These are phyloP conservation scores for Leptosomus discolor DNA, from an alignment of 2,113 vertebrate species.

Conservation along the genomic window DNA sequence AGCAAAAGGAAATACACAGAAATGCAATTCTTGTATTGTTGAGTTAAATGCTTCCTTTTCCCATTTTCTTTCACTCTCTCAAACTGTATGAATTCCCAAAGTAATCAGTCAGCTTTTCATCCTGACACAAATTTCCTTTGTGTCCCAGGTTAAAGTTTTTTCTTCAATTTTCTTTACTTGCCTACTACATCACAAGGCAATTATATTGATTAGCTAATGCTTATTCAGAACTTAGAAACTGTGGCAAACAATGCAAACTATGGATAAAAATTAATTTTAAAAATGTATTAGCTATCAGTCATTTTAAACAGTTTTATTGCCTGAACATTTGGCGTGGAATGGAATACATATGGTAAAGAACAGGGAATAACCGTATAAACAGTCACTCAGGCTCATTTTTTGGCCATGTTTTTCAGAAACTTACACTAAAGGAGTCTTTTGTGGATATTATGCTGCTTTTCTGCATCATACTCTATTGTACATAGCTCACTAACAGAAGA, in stretches of 20 bases:
- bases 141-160: background rate
- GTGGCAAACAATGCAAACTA: background rate
- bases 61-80: background rate
- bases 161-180: background rate
- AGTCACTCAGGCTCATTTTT: background rate
- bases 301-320: background rate
- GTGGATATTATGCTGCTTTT: background rate
- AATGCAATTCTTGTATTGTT: background rate
- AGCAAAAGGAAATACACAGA: background rate
- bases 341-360: background rate
- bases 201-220: background rate
- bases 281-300: background rate
- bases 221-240: background rate
- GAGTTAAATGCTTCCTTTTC: background rate
- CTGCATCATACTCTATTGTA: background rate
- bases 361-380: background rate
- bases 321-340: background rate
- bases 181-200: background rate
- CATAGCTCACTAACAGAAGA: background rate
- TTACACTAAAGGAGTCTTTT: background rate
- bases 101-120: background rate
- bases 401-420: fast-evolving
- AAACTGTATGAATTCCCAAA: background rate
- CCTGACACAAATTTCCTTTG: background rate
- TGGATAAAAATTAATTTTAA: background rate